Base-by-base conservation (phyloP, 2,888 invertebrate genomes). In the Frankliniella fusca region DNA sequence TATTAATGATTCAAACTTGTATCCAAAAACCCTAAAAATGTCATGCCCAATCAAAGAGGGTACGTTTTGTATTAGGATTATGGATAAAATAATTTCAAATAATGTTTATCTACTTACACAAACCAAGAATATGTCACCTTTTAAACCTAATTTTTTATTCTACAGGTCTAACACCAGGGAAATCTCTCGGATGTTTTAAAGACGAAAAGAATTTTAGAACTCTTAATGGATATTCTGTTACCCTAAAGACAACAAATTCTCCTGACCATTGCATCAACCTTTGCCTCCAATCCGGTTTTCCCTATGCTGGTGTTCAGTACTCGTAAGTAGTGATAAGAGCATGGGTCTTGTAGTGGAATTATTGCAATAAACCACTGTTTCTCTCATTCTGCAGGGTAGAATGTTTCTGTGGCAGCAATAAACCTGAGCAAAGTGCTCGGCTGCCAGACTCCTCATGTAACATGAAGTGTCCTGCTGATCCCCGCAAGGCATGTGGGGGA, bases 281-380 rank as follows among this genome's bases (percentile, higher is more conserved):
- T 87, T 99, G 98, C 90, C 91, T 97, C 85, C 96, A 97, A 88
- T 95, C 95, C 85, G 98, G 98, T 83, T 98, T 94, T 89, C 92
- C 94, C 23, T 98, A 93, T 90, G 97, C 97, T 84, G 97, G 97
- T 82, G 93, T 97, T 10, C 95, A 97, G 89, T 97, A 96, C 89
- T 92, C 92, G 94, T 95, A 90, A 92, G 93, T 90, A 84, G 38
- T 38, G 38, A 38, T 82, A 83, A 79, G 8, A 80, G 10, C n/a
- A 61, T 15, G 76, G 23, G 9, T n/a, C 80, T 50, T 80, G 83
- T 38, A 65, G 82, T 80, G 27, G n/a, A 83, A 80, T 80, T 49
- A 70, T 49, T 76, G 80, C 20, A 82, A 83, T 76, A 61, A 79
- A 48, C 28, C 82, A 81, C 79, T 83, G 80, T 82, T 80, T 80